Evolutionary conservation across 2,113 vertebrate species (phyloP).

Genomic region (Amia ocellicauda): DNA sequence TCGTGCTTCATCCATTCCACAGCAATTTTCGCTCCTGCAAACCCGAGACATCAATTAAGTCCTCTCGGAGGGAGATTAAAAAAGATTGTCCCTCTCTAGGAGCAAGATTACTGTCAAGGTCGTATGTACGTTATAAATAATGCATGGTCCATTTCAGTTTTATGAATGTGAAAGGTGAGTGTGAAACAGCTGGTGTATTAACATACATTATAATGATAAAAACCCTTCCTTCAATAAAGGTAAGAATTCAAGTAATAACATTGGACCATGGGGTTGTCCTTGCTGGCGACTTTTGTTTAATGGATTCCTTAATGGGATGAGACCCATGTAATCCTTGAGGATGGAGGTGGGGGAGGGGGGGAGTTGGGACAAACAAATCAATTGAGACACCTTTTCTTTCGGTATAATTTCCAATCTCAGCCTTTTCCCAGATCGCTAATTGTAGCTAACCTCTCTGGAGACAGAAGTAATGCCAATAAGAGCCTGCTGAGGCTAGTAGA

Average conservation of each 20-base stretch:
- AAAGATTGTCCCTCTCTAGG: constrained; percentile 14
- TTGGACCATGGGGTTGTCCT: constrained; percentile 4
- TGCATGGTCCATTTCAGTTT: constrained; percentile 10
- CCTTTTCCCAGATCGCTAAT: no score
- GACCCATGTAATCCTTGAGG: constrained; percentile 8
- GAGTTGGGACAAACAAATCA: constrained; percentile 3
- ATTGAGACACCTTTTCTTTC: no score
- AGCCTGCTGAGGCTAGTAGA: no score
- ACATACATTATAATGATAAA: constrained; percentile 18
- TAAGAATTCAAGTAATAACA: constrained; percentile 17
- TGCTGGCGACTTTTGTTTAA: constrained; percentile 17
- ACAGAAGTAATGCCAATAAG: no score
- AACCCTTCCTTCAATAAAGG: constrained; percentile 14
- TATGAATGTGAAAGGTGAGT: constrained; percentile 12
- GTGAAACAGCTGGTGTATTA: constrained; percentile 17
- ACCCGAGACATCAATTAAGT: constrained; percentile 20
- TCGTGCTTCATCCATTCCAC: background rate
- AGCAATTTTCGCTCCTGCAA: background rate
- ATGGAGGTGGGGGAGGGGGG: background rate
- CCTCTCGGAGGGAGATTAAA: constrained; percentile 3
- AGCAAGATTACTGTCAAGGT: constrained; percentile 24
- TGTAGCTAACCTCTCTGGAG: no score
- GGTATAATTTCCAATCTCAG: no score
- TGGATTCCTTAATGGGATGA: constrained; percentile 18
- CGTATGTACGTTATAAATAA: constrained; percentile 26